Base-by-base conservation (phyloP, 30 jellyfish, hydroid and myxozoan species). In the Hydractinia symbiolongicarpus region DNA sequence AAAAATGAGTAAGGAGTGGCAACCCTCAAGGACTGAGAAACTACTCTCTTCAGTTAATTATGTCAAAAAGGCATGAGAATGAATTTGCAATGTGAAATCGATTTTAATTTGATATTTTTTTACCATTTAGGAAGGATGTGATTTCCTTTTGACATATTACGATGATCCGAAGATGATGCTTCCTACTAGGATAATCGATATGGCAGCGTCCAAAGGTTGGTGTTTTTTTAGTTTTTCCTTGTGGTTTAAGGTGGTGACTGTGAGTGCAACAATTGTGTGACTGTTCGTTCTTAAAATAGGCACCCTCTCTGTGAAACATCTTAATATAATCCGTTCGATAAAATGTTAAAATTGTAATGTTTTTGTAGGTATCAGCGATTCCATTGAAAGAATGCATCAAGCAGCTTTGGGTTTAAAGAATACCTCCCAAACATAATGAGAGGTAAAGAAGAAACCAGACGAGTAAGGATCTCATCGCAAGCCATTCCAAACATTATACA, bases 111-210 rank as follows among this genome's bases (percentile, higher is more conserved):
- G 19, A 7, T 7, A 64, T 64, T 13, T 64, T 40, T 51, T 53
- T 10, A 19, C 15, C 10, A 30, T 82, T 70, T 77, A 91, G 98
- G 83, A 78, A 82, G 98, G 98, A 19, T 76, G 95, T 86, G 96
- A 91, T 56, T 91, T 91, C 78, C 87, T 87, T 21, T 79, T 91
- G 67, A 79, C 95, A 20, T 91, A 91, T 77, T 86, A 87, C 58
- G 98, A 91, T 71, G 98, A 91, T 66, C 94, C 94, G 40, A 79
- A 79, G 53, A 79, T 79, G 69, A 57, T 8, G 49, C 60, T 77
- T 5, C 87, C 87, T 9, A 53, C 49, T 1, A 62, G 87, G 1
- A 30, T 79, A 21, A n/a, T 79, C 20, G 87, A 79, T 50, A 66
- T 79, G 86, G 87, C 87, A 61, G 87, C 87, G 67, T 79, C 87